Conservation (phyloP, 2,888 invertebrate genomes). For the Caenorhabditis sp. region DNA sequence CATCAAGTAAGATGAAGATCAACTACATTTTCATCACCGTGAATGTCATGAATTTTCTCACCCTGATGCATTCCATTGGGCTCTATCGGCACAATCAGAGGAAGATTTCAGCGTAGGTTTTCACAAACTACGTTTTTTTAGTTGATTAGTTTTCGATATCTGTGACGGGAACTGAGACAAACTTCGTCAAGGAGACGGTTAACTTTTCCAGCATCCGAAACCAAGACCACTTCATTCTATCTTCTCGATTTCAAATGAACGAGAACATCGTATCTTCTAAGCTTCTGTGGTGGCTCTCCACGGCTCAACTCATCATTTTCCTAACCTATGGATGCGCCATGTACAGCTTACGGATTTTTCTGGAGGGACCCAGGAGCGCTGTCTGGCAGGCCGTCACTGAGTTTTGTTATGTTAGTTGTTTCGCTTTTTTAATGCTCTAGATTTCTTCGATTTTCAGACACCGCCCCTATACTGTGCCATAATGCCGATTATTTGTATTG, state of each 20-base stretch:
- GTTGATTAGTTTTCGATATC: too few relatives aligned
- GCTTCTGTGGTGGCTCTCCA: slow-evolving; percentile 46
- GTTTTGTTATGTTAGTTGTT: slow-evolving; percentile 59
- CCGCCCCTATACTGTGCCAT: slow-evolving; percentile 58
- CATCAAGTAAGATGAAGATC: slow-evolving; percentile 22
- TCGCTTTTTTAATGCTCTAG: too few relatives aligned
- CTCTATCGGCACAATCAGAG: slow-evolving; percentile 53
- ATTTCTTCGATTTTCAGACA: slow-evolving; percentile 40
- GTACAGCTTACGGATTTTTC: slow-evolving; percentile 44
- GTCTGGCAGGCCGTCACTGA: slow-evolving; percentile 58
- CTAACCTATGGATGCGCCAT: slow-evolving; percentile 43
- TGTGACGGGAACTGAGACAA: too few relatives aligned
- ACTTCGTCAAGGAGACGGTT: too few relatives aligned
- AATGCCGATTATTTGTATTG: slow-evolving; percentile 56
- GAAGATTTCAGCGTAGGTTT: slow-evolving; percentile 32
- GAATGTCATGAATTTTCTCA: slow-evolving; percentile 36
- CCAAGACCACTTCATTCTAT: slow-evolving; percentile 34
- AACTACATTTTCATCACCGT: slow-evolving; percentile 53
- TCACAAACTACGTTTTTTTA: too few relatives aligned
- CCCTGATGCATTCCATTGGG: slow-evolving; percentile 51
- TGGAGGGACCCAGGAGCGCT: slow-evolving; percentile 31
- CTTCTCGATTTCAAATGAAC: slow-evolving; percentile 56
- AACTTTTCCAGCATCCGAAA: slow-evolving; percentile 19
- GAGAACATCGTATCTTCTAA: slow-evolving; percentile 50
- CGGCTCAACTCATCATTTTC: slow-evolving; percentile 58